phyloP scores from a whole-genome alignment of 2,797 vertebrate genomes.

The Hylomyscus alleni region DNA sequence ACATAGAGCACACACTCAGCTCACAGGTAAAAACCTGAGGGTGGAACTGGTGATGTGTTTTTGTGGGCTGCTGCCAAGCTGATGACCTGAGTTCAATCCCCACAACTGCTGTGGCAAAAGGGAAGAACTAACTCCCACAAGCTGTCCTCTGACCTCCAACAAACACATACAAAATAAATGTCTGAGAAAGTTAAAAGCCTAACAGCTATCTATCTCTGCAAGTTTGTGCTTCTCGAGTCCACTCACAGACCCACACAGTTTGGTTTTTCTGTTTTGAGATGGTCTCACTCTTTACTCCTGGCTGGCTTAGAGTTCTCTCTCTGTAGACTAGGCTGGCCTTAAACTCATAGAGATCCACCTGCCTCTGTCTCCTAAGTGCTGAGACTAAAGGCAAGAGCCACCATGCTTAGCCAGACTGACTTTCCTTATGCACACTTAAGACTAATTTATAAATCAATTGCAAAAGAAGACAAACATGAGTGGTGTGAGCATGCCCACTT shows the following conservation, averaged over 20 bases:
- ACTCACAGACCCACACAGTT: background rate
- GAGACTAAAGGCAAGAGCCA: background rate
- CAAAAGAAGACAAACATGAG: too few relatives aligned
- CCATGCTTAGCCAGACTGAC: background rate
- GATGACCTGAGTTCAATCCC: background rate
- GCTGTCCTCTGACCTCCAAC: background rate
- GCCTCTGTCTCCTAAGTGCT: background rate
- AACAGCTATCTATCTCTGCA: background rate
- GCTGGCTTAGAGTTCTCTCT: background rate
- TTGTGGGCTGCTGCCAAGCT: background rate
- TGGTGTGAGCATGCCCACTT: fast-evolving
- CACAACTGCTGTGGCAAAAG: background rate
- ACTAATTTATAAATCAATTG: background rate
- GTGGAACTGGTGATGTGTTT: background rate
- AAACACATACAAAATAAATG: background rate
- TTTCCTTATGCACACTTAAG: background rate
- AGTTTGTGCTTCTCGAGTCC: background rate
- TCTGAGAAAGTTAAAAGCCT: background rate
- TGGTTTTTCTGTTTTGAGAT: background rate
- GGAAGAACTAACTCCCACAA: too few relatives aligned
- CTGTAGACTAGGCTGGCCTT: background rate
- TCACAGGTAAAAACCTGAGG: background rate
- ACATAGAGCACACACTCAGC: too few relatives aligned
- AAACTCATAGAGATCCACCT: background rate
- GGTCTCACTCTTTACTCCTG: background rate